Percentiles rank a stretch among this genome's conserved stretches.
phyloP scores from a whole-genome alignment of 2,888 invertebrate genomes.

The Caenorhabditis sp. region DNA sequence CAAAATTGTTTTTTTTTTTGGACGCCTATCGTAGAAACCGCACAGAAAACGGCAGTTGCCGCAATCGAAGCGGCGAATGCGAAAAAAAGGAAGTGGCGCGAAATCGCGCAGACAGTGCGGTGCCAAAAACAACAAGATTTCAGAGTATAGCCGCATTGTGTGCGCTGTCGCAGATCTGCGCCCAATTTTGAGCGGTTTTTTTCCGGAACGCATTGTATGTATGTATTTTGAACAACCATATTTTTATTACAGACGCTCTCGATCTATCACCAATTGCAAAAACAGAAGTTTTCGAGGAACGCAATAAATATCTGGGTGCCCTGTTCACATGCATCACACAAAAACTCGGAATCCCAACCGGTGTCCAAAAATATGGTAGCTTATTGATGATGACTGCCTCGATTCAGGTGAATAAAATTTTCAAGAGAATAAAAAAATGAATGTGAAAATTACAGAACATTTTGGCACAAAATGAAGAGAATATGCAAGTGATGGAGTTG shows the following conservation, averaged over 20 bases:
- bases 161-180: too few relatives aligned
- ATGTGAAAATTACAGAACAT: constrained; percentile 68
- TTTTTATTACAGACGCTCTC: constrained; percentile 56
- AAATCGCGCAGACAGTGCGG: too few relatives aligned
- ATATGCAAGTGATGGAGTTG: constrained; percentile 70
- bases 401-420: constrained; percentile 47
- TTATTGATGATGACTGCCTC: constrained; percentile 62
- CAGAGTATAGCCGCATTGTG: too few relatives aligned
- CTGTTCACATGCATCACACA: constrained; percentile 63
- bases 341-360: constrained; percentile 51
- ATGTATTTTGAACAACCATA: not conserved
- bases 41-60: too few relatives aligned
- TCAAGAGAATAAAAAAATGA: not conserved
- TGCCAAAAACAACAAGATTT: too few relatives aligned
- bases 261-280: constrained; percentile 63
- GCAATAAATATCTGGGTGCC: constrained; percentile 66
- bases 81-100: too few relatives aligned
- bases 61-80: too few relatives aligned
- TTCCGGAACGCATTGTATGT: too few relatives aligned
- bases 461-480: constrained; percentile 69
- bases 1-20: too few relatives aligned
- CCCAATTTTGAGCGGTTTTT: too few relatives aligned
- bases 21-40: too few relatives aligned
- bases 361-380: constrained; percentile 59
- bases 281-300: constrained; percentile 59